A percentile compares a stretch with the other conserved stretches of the same genome.
Evolutionary conservation across 2,888 invertebrate genomes (phyloP).

Genomic region (Tetranychus piercei): DNA sequence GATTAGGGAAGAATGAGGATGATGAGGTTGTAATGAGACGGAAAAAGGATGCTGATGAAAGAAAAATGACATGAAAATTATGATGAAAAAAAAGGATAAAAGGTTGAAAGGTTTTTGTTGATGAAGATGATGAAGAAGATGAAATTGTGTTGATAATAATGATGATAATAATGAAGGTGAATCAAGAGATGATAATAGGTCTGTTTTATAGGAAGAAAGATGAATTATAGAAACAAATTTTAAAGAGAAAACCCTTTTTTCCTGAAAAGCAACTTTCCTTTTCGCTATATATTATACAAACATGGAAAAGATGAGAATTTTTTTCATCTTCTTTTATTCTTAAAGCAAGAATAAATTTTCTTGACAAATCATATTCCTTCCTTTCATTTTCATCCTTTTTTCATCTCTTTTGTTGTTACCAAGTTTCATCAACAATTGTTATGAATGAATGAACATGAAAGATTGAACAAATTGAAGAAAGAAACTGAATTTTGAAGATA

Average conservation of each 20-base stretch:
- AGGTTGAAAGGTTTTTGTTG: background rate
- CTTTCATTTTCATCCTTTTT: background rate
- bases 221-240: background rate
- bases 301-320: background rate
- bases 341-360: background rate
- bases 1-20: background rate
- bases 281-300: background rate
- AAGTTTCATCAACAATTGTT: background rate
- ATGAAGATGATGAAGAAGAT: background rate
- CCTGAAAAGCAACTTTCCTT: background rate
- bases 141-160: background rate
- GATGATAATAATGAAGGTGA: background rate
- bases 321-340: background rate
- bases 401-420: background rate
- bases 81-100: background rate
- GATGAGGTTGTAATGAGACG: background rate
- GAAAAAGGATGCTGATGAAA: background rate
- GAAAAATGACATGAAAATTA: background rate
- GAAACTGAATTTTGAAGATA: background rate
- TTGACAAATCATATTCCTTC: background rate
- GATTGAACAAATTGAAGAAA: background rate
- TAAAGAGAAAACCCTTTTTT: background rate
- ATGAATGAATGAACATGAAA: background rate
- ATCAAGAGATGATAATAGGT: background rate
- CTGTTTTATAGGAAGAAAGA: background rate